These are phyloP conservation scores for Hyphantria cunea DNA, from an alignment of 1,140 invertebrate species.

Conservation along the genomic window DNA sequence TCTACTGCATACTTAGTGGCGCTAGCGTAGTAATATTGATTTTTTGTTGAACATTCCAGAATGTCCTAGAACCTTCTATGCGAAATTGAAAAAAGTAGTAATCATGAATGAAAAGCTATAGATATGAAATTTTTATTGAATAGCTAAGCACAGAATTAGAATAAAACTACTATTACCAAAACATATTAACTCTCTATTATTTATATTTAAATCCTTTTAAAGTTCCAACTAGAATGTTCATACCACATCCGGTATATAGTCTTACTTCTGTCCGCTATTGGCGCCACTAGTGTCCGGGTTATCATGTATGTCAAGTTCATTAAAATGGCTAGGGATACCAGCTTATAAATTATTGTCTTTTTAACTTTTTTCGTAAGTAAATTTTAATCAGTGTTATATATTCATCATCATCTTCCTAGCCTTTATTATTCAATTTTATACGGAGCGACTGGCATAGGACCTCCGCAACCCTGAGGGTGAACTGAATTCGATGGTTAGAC, in stretches of 20 bases:
- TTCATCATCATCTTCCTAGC: too few relatives aligned
- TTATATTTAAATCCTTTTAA: background rate
- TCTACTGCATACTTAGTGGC: slow-evolving; percentile 47
- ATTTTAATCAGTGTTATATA: too few relatives aligned
- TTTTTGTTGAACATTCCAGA: slow-evolving; percentile 52
- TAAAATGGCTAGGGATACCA: slow-evolving; percentile 26
- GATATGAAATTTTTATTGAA: background rate
- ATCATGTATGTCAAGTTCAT: slow-evolving; percentile 18
- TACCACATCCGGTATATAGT: slow-evolving; percentile 48
- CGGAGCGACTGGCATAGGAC: too few relatives aligned
- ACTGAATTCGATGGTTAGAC: too few relatives aligned
- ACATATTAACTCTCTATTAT: background rate
- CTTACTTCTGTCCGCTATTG: slow-evolving; percentile 44
- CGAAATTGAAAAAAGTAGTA: slow-evolving; percentile 4
- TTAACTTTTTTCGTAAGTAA: background rate
- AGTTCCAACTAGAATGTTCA: slow-evolving; percentile 56
- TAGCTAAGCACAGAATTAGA: background rate
- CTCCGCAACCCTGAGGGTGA: too few relatives aligned
- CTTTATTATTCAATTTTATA: too few relatives aligned
- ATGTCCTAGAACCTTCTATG: slow-evolving; percentile 57
- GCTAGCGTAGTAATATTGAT: slow-evolving; percentile 2
- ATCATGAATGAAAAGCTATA: slow-evolving; percentile 36
- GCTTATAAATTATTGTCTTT: slow-evolving; percentile 26
- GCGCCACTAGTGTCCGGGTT: slow-evolving; percentile 53
- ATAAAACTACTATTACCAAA: background rate